Evolutionary conservation across 2,888 invertebrate species (phyloP).

Genomic region (Erebia ligea): DNA sequence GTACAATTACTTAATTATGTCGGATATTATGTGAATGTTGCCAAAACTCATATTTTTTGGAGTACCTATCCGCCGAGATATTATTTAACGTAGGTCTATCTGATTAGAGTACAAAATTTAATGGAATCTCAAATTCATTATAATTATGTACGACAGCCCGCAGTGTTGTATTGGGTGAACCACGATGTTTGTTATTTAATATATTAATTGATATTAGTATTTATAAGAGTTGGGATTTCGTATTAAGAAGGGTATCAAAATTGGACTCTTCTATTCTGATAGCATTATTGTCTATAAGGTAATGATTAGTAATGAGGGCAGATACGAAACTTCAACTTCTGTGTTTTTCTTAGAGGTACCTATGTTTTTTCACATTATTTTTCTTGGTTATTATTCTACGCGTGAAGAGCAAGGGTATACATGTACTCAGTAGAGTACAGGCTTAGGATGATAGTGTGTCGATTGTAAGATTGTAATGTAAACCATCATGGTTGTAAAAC

Average conservation of each 20-base stretch:
- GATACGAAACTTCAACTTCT: constrained; percentile 30
- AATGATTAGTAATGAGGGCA: neutral
- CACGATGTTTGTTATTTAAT: constrained; percentile 15
- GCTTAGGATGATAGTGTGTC: constrained; percentile 60
- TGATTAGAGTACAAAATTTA: constrained; percentile 68
- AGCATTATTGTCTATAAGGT: neutral
- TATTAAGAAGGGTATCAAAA: constrained; percentile 4
- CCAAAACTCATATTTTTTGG: constrained; percentile 78
- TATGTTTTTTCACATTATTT: constrained; percentile 22
- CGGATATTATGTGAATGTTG: constrained; percentile 78
- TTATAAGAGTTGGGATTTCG: constrained; percentile 27
- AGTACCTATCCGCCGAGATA: constrained; percentile 65
- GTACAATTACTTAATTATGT: constrained; percentile 48
- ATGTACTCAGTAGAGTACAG: constrained; percentile 59
- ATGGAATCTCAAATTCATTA: constrained; percentile 40
- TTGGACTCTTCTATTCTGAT: too few species aligned
- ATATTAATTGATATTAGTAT: constrained; percentile 26
- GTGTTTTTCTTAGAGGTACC: constrained; percentile 17
- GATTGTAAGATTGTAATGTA: constrained; percentile 62
- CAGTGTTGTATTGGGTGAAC: constrained; percentile 39
- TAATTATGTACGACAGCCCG: constrained; percentile 49
- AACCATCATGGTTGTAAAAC: constrained; percentile 83
- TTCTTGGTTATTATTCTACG: constrained; percentile 26
- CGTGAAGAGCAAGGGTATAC: constrained; percentile 57
- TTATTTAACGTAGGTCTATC: constrained; percentile 71